Percentiles rank a stretch among this genome's conserved stretches.
phyloP scores from a whole-genome alignment of 2,888 invertebrate species.

The Danaus chrysippus region DNA sequence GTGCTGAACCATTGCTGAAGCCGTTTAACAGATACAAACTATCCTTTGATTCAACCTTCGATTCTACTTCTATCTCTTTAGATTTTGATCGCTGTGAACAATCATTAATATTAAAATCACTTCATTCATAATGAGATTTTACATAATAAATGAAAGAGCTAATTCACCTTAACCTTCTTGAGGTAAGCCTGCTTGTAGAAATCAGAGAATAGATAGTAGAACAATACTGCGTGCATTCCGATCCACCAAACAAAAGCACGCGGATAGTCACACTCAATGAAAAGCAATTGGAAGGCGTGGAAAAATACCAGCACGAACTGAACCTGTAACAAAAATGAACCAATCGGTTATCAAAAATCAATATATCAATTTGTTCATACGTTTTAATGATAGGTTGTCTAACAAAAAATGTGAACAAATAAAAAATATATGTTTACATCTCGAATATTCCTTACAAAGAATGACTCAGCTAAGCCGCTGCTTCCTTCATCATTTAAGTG shows the following conservation, averaged over 20 bases:
- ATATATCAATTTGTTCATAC: too few species aligned
- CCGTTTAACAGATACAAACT: slow-evolving; percentile 63
- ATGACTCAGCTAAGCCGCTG: slow-evolving; percentile 15
- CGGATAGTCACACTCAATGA: slow-evolving; percentile 94
- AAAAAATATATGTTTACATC: slow-evolving; percentile 11
- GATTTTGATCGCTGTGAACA: slow-evolving; percentile 37
- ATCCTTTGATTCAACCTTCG: slow-evolving; percentile 52
- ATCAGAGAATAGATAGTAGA: slow-evolving; percentile 94
- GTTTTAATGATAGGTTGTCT: too few species aligned
- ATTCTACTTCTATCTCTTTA: slow-evolving; percentile 43
- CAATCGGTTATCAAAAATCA: too few species aligned
- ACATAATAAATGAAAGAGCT: background rate
- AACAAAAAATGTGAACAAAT: background rate
- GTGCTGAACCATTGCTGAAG: slow-evolving; percentile 62
- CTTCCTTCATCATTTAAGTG: slow-evolving; percentile 21
- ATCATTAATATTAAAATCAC: slow-evolving; percentile 3
- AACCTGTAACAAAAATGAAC: slow-evolving; percentile 64
- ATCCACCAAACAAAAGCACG: slow-evolving; percentile 94
- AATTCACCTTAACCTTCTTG: slow-evolving; percentile 53
- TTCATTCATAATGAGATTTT: slow-evolving; percentile 1
- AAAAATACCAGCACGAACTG: slow-evolving; percentile 93
- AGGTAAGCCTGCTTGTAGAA: slow-evolving; percentile 91
- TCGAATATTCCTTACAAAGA: slow-evolving; percentile 18
- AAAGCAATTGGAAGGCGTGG: slow-evolving; percentile 93
- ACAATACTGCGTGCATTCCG: slow-evolving; percentile 93